phyloP scores from a whole-genome alignment of 2,113 vertebrate species.

The Rhinolophus ferrumequinum region DNA sequence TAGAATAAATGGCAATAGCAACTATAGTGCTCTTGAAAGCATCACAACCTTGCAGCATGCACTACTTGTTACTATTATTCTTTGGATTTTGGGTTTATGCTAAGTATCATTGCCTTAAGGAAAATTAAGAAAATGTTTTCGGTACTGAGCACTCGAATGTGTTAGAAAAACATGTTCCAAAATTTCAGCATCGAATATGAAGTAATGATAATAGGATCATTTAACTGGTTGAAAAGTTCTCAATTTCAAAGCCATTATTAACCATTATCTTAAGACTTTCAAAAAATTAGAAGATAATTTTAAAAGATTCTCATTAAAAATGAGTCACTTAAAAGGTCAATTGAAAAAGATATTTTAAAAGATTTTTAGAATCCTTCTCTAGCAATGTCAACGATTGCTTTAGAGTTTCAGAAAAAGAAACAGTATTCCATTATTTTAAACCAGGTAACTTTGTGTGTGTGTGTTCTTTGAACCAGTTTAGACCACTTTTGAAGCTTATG shows the following conservation, averaged over 20 bases:
- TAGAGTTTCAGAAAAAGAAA: not conserved
- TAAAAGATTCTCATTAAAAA: not conserved
- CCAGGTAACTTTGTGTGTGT: not conserved
- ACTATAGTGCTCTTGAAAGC: not conserved
- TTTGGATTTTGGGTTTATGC: not conserved
- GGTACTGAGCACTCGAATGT: not conserved
- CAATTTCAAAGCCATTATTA: not conserved
- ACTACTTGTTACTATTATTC: not conserved
- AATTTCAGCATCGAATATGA: not conserved
- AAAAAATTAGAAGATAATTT: not conserved
- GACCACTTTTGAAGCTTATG: not conserved
- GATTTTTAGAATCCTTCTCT: not conserved
- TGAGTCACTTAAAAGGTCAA: not conserved
- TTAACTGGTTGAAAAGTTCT: not conserved
- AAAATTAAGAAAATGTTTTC: not conserved
- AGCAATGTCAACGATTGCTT: not conserved
- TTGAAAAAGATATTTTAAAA: not conserved
- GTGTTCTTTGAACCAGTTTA: not conserved
- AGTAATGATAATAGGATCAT: not conserved
- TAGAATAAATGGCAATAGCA: not conserved
- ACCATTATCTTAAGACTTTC: not conserved
- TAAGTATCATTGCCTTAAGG: not conserved
- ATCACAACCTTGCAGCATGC: not conserved
- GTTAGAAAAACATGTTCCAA: not conserved
- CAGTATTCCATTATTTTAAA: not conserved